These are phyloP conservation scores for Eustalomyia histrio DNA, from an alignment of 2,888 invertebrate genomes.

Conservation along the genomic window DNA sequence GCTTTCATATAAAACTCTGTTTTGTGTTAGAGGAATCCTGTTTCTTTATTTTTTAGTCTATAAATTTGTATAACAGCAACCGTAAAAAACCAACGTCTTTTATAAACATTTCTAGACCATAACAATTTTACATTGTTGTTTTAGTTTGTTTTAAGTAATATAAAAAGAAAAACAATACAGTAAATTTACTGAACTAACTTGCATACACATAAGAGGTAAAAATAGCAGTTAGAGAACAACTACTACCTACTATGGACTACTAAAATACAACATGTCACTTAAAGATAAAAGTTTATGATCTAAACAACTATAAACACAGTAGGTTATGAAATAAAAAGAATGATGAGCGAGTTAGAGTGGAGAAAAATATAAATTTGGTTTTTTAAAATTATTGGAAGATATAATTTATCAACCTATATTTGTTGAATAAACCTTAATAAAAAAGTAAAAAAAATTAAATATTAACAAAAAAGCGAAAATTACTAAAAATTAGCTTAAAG, in stretches of 20 bases:
- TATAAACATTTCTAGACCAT: conserved; percentile 29
- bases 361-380: too few relatives aligned
- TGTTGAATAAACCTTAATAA: too few relatives aligned
- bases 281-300: conserved; percentile 32
- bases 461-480: too few relatives aligned
- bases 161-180: conserved; percentile 26
- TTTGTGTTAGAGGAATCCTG: neutral
- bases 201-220: conserved; percentile 19
- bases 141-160: neutral
- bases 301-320: conserved; percentile 2
- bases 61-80: conserved; percentile 1
- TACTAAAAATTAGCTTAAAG: too few relatives aligned
- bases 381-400: too few relatives aligned
- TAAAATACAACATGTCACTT: conserved; percentile 48
- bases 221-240: neutral
- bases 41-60: neutral
- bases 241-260: neutral
- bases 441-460: too few relatives aligned
- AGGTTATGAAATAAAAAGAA: too few relatives aligned
- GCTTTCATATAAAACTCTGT: neutral
- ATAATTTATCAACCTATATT: too few relatives aligned
- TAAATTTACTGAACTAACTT: conserved; percentile 41
- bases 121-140: conserved; percentile 11
- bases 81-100: neutral
- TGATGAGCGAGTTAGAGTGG: too few relatives aligned